phyloP scores from a whole-genome alignment of 2,113 vertebrate species.

The Ochotona curzoniae region DNA sequence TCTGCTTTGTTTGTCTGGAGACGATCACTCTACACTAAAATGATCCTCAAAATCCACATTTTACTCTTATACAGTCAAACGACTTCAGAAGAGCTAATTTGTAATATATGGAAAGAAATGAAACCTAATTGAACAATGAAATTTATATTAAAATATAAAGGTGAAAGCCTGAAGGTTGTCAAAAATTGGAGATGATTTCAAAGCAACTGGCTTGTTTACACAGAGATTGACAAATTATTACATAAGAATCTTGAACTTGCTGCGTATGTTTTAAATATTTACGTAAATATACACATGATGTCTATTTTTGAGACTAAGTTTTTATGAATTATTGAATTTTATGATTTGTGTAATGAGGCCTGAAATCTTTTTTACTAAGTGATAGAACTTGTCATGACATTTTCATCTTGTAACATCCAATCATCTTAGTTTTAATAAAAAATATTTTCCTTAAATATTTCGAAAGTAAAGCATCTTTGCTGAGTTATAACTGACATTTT shows the following conservation, averaged over 20 bases:
- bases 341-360: slow-evolving; percentile 55
- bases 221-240: background rate
- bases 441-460: slow-evolving; percentile 75
- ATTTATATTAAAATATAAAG: background rate
- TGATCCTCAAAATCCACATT: background rate
- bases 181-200: slow-evolving; percentile 3
- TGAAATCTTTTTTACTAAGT: slow-evolving; percentile 59
- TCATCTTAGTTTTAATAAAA: slow-evolving; percentile 71
- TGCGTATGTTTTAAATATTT: background rate
- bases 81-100: background rate
- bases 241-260: background rate
- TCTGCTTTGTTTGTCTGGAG: slow-evolving; percentile 22
- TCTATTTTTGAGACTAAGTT: slow-evolving; percentile 24
- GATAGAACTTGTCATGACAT: slow-evolving; percentile 49
- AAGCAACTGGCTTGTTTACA: background rate
- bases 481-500: slow-evolving; percentile 71
- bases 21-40: background rate
- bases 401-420: slow-evolving; percentile 46
- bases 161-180: background rate
- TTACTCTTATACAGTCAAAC: background rate
- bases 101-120: background rate
- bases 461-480: slow-evolving; percentile 65
- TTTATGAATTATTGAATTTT: slow-evolving; percentile 29
- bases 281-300: background rate
- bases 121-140: background rate